Base-by-base conservation (phyloP, 2,888 invertebrate genomes). In the Zaprionus lineosus region DNA sequence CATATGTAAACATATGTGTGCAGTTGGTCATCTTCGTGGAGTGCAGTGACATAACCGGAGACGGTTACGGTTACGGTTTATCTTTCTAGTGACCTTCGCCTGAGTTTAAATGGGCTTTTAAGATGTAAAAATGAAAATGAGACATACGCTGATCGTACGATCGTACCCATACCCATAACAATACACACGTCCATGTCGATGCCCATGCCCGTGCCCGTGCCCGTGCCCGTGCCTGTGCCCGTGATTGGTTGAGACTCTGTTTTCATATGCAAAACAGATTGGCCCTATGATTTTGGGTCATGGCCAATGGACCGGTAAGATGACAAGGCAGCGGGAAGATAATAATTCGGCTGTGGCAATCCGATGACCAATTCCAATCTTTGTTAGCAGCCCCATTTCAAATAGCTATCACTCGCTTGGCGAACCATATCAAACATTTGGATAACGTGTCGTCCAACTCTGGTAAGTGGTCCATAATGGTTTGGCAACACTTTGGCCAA, bases 301-400 rank as follows among this genome's bases (percentile, higher is more conserved):
- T 75, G 86, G 83, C 63, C 81, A 81, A 84, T 65, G 83, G 82
- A 84, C 84, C 86, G 69, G 63, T 52, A 57, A 47, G 48, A 34
- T 14, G 31, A 69, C 40, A 51, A 33, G 33, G 12, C 21, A 21
- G 26, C 19, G 21, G 33, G 18, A 34, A 52, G 47, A 16, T 34
- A 18, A 59, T 48, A 26, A 12, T 26, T 24, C 36, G 34, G 33
- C 41, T 67, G 33, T 72, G 34, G 72, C 48, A 72, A 66, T 66
- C 28, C 31, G n/a, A 9, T 7, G 31, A 7, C 19, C 15, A 14
- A 29, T 16, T 6, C n/a, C 6, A 33, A 28, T 36, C 8, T 18
- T n/a, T 9, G 24, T 16, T 11, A 36, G 28, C 40, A 52, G 65
- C 70, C 55, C 36, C 48, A 53, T 44, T 62, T 65, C 14, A 18